Conservation (phyloP, 2,113 vertebrate species). For the Sminthopsis crassicaudata region DNA sequence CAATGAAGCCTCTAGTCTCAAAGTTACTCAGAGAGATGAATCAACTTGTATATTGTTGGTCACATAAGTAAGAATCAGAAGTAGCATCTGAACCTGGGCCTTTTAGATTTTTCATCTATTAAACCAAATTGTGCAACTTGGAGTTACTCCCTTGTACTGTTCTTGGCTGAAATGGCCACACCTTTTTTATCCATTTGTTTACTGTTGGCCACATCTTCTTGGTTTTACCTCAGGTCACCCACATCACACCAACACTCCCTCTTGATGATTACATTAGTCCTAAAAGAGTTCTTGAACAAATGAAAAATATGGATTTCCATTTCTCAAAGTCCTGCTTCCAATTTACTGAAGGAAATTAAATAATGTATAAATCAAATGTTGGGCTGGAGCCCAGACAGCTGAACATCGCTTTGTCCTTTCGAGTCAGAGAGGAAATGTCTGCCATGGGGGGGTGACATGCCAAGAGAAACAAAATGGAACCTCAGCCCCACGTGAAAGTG, state of each 20-base stretch:
- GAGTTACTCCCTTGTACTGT: no score
- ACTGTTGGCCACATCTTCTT: conserved; percentile 68
- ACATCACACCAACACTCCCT: conserved; percentile 85
- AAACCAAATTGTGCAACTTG: not conserved
- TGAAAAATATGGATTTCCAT: conserved; percentile 87
- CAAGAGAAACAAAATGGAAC: conserved; percentile 94
- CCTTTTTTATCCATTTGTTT: conserved; percentile 40
- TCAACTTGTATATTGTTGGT: not conserved
- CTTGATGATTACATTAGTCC: conserved; percentile 86
- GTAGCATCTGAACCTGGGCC: not conserved
- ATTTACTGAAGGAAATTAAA: conserved; percentile 95
- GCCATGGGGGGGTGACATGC: conserved; percentile 86
- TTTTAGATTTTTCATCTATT: not conserved
- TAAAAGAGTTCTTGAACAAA: conserved; percentile 88
- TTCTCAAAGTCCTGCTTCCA: conserved; percentile 88
- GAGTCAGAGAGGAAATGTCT: conserved; percentile 92
- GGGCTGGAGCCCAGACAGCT: conserved; percentile 87
- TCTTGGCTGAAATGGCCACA: not conserved
- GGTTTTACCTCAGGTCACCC: conserved; percentile 85
- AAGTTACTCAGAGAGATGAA: not conserved
- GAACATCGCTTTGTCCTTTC: conserved; percentile 92
- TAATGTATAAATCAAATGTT: conserved; percentile 92
- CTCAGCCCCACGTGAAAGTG: conserved; percentile 92
- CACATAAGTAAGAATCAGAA: no score
- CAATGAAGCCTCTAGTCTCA: not conserved